phyloP scores from a whole-genome alignment of 2,797 vertebrate genomes.

The Tapirus indicus region DNA sequence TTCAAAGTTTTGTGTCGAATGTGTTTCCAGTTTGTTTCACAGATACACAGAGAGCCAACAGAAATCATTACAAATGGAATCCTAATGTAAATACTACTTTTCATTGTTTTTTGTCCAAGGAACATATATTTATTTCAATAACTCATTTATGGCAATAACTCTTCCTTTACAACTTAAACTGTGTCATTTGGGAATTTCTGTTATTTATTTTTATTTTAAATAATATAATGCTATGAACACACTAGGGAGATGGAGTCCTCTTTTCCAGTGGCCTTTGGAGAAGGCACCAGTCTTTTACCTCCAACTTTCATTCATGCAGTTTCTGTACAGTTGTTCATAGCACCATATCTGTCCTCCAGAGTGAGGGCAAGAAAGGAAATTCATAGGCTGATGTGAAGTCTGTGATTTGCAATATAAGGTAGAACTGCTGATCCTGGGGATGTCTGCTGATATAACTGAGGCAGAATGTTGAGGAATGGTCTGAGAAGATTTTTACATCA shows the following conservation, averaged over 20 bases:
- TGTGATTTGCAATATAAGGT: background rate
- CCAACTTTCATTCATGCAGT: fast-evolving
- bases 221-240: background rate
- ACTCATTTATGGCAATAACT: background rate
- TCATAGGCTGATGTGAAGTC: background rate
- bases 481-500: background rate
- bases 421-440: background rate
- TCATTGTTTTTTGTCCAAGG: background rate
- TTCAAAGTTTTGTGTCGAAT: background rate
- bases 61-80: background rate
- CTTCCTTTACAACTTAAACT: background rate
- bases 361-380: background rate
- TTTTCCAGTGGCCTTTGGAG: background rate
- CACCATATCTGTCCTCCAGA: too few relatives aligned
- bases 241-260: background rate
- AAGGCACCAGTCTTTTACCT: background rate
- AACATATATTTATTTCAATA: background rate
- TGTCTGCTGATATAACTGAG: background rate
- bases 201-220: background rate
- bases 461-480: background rate
- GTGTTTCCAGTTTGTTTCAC: background rate
- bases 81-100: background rate
- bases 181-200: background rate
- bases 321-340: background rate
- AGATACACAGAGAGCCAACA: background rate